Percentiles rank a stretch among this genome's conserved stretches.
Evolutionary conservation across 2,888 invertebrate species (phyloP).

Genomic region (Camponotus fellah): DNA sequence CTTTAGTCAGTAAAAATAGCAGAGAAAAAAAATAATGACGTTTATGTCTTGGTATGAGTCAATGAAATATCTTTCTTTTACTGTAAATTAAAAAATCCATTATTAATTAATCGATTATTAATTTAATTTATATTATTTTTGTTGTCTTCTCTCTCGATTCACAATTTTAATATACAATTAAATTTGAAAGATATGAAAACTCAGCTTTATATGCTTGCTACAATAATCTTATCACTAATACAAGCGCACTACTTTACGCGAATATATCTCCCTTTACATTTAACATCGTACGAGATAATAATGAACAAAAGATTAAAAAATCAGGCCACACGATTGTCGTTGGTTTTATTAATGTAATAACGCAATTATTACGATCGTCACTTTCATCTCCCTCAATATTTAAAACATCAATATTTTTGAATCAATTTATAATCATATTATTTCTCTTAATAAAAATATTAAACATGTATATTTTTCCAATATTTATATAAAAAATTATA

Average conservation of each 20-base stretch:
- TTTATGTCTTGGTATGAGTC: too few relatives aligned
- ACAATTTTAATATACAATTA: constrained; percentile 21
- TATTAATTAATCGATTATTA: neutral
- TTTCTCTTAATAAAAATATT: neutral
- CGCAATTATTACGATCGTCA: neutral
- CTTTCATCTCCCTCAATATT: neutral
- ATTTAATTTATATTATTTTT: constrained; percentile 3
- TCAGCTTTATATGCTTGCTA: neutral
- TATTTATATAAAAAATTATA: neutral
- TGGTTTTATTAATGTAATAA: neutral
- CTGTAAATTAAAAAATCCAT: neutral
- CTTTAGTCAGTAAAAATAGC: constrained; percentile 28
- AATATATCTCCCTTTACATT: neutral
- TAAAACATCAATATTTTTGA: neutral
- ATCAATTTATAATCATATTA: neutral
- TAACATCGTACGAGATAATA: neutral
- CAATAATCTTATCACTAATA: constrained; percentile 1
- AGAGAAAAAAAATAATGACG: neutral
- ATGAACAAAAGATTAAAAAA: neutral
- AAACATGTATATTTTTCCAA: neutral
- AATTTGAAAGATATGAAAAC: neutral
- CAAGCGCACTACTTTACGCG: neutral
- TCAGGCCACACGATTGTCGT: neutral
- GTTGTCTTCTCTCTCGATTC: neutral
- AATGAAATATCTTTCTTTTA: neutral